Base-by-base conservation (phyloP, 2,113 vertebrate genomes). In the Archocentrus centrarchus region DNA sequence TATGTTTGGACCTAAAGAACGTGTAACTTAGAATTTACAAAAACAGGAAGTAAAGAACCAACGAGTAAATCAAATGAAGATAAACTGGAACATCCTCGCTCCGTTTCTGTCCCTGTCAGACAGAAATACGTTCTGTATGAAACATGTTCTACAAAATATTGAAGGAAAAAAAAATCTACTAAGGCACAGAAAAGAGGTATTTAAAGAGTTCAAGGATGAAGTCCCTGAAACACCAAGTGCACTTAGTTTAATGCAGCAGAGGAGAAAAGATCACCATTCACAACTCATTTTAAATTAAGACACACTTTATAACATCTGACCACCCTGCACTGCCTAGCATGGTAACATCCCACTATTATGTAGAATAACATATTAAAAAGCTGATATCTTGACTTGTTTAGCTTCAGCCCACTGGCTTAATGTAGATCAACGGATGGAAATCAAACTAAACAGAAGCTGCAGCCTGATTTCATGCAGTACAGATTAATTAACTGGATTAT, bases 351-450 rank as follows among this genome's bases (percentile, higher is more conserved):
- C 79, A 60, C 27, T 27, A 58, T 76, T 27, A 82, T 18, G 44
- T 22, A 75, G 15, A 57, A 79, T 90, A 88, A 92, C 92, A 89
- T 7, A 30, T 82, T 90, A 79, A 85, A 92, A 90, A 30, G 24
- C 57, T 5, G 14, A 84, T 32, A 37, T 39, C 9, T 27, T 11
- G 53, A 83, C 58, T 60, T 68, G 8, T 50, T 62, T 44, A 76
- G 73, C 27, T 81, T 81, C 7, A 79, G 76, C 22, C 4, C 11
- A 7, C 18, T 37, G n/a, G 47, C 55, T 79, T 3, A 47, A 41
- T 2, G 8, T 47, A 73, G 58, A 20, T 57, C 22, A 58, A 81
- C 3, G 2, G 39, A 80, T 5, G 6, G 24, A 80, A 87, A 68
- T 32, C 22, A 41, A 62, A 80, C 30, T 1, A 22, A 20, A 78